These are phyloP conservation scores for Rotaria sp. DNA, from an alignment of 2,888 invertebrate genomes.

Conservation along the genomic window DNA sequence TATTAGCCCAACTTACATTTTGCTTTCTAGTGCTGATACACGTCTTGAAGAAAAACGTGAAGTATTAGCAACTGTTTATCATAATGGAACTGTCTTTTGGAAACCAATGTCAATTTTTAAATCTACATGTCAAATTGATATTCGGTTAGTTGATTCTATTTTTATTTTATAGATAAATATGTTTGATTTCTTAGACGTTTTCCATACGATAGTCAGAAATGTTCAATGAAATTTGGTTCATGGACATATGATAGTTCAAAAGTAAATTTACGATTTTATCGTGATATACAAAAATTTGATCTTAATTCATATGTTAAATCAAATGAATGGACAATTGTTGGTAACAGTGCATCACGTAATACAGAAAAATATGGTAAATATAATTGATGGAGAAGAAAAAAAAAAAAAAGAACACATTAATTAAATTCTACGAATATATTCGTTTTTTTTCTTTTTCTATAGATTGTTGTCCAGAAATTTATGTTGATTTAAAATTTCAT, in stretches of 20 bases:
- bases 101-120: constrained; percentile 44
- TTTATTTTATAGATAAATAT: too few species aligned
- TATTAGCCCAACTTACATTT: constrained; percentile 6
- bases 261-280: constrained; percentile 44
- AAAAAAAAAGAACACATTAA: neutral
- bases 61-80: constrained; percentile 46
- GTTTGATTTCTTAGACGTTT: constrained; percentile 40
- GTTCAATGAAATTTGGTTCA: constrained; percentile 45
- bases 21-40: constrained; percentile 48
- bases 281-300: constrained; percentile 41
- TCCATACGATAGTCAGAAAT: constrained; percentile 44
- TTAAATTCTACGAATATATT: neutral
- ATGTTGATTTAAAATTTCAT: constrained; percentile 33
- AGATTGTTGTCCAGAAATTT: constrained; percentile 25
- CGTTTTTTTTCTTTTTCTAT: neutral
- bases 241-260: constrained; percentile 45
- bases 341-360: constrained; percentile 27
- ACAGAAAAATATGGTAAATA: constrained; percentile 29
- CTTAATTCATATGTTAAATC: constrained; percentile 49
- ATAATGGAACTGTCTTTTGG: constrained; percentile 43
- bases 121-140: constrained; percentile 43
- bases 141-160: constrained; percentile 24
- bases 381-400: too few species aligned
- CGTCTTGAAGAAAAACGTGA: constrained; percentile 53
- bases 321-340: constrained; percentile 54